phyloP scores from a whole-genome alignment of 2,797 vertebrate genomes.

The Cossypha dichroa region DNA sequence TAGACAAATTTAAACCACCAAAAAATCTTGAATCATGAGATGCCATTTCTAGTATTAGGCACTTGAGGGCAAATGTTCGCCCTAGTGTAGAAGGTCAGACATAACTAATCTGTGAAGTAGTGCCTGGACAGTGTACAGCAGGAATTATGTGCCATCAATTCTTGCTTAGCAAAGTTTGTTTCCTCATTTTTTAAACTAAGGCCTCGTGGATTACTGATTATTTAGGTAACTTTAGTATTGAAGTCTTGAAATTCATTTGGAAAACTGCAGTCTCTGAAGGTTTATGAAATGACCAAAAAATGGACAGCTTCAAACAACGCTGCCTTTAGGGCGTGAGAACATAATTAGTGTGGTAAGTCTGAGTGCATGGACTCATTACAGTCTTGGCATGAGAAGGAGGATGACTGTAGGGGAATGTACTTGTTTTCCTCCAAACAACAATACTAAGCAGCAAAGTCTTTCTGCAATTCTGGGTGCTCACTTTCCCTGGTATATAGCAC shows the following conservation, averaged over 20 bases:
- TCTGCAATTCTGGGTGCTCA: background rate
- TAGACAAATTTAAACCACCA: background rate
- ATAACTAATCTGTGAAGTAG: conserved; percentile 41
- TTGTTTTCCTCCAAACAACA: background rate
- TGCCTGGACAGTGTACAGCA: conserved; percentile 20
- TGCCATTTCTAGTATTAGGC: background rate
- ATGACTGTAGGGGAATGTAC: background rate
- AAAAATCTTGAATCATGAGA: background rate
- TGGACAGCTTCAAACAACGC: background rate
- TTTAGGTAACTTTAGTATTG: conserved; percentile 17
- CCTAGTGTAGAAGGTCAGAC: background rate
- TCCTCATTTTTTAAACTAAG: conserved; percentile 21
- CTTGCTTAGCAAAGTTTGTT: conserved; percentile 18
- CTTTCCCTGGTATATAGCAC: background rate
- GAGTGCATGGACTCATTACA: background rate
- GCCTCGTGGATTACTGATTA: background rate
- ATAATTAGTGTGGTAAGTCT: background rate
- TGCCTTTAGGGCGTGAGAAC: conserved; percentile 40
- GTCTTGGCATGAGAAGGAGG: background rate
- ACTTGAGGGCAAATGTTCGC: conserved; percentile 25
- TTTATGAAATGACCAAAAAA: conserved; percentile 7
- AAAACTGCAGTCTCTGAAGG: conserved; percentile 26
- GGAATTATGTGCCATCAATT: background rate
- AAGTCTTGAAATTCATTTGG: background rate
- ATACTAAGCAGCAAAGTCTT: background rate